Evolutionary conservation across 2,797 vertebrate genomes (phyloP).

Genomic region (Dryobates pubescens): DNA sequence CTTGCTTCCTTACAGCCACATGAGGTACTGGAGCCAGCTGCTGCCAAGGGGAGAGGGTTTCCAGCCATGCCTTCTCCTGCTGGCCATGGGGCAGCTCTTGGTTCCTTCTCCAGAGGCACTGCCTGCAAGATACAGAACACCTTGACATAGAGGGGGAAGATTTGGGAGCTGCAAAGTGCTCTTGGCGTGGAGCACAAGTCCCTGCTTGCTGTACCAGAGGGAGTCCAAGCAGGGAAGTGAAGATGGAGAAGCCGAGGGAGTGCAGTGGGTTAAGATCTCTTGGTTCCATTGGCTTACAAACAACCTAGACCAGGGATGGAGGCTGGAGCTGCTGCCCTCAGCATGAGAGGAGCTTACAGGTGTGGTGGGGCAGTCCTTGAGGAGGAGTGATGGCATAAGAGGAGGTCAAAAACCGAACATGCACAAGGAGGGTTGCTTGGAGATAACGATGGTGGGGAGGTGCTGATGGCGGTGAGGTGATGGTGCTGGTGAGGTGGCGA

Average conservation of each 20-base stretch:
- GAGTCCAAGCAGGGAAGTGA: not conserved
- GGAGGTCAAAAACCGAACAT: accelerated
- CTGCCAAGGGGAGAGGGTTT: not conserved
- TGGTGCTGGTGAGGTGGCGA: too few species aligned
- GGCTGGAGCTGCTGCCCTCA: not conserved
- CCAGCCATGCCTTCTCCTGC: not conserved
- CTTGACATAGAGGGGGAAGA: not conserved
- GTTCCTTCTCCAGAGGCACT: accelerated
- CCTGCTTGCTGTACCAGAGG: not conserved
- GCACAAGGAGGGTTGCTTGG: not conserved
- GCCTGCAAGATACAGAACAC: not conserved
- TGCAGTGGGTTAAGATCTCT: not conserved
- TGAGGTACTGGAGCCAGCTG: not conserved
- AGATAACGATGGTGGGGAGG: not conserved
- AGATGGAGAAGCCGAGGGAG: not conserved
- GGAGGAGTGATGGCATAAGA: not conserved
- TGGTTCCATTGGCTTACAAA: not conserved
- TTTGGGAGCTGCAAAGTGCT: not conserved
- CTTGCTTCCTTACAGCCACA: not conserved
- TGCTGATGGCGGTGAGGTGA: not conserved
- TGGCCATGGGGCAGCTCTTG: accelerated
- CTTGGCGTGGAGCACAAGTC: accelerated
- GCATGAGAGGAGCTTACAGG: not conserved
- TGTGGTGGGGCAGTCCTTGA: not conserved
- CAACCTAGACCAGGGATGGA: not conserved